Base-by-base conservation (phyloP, 1,140 invertebrate genomes). In the Halyomorpha halys region DNA sequence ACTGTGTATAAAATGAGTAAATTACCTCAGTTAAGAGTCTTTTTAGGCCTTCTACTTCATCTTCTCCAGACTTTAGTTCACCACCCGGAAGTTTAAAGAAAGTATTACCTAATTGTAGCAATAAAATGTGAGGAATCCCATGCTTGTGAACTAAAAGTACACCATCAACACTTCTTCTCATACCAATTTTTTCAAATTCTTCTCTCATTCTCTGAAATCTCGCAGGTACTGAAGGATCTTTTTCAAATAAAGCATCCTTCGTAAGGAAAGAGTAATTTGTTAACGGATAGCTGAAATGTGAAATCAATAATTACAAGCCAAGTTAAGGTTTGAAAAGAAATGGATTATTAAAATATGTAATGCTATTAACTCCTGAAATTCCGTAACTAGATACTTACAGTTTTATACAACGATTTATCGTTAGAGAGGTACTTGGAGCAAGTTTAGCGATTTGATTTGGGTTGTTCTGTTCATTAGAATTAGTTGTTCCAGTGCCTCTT, bases 191-290 rank as follows among this genome's bases (percentile, higher is more conserved):
- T 65, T 95, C 90, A 79, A 98, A 99, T 78, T 99, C 97, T 73
- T 99, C 96, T 65, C 95, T 79, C 95, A 99, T 98, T 59, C 97
- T 80, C 73, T 97, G 93, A 79, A 99, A 99, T 71, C 97, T 81
- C 6, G 96, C 96, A n/a, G 94, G 93, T 30, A 99, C 97, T 14
- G 94, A 98, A 13, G 94, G 91, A 80, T 99, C 97, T 78, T 95
- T 96, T 76, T 99, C 97, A 78, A 97, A 98, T 59, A 99, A 79
- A 14, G 96, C 90, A 75, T 99, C 97, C 78, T 99, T 99, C 49
- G 95, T 98, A 65, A 96, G 97, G 78, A 99, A 99, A 72, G 95
- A 99, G 79, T 99, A 99, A 78, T 99, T 99, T 71, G 94, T 97
- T 67, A 99, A 77, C 45, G 95, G 96, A 80, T 98, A 97, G 74